A percentile compares a stretch with the other conserved stretches of the same genome.
Evolutionary conservation across 92 coral and sea anemone species (phyloP).

Genomic region (Pocillopora meandrina): DNA sequence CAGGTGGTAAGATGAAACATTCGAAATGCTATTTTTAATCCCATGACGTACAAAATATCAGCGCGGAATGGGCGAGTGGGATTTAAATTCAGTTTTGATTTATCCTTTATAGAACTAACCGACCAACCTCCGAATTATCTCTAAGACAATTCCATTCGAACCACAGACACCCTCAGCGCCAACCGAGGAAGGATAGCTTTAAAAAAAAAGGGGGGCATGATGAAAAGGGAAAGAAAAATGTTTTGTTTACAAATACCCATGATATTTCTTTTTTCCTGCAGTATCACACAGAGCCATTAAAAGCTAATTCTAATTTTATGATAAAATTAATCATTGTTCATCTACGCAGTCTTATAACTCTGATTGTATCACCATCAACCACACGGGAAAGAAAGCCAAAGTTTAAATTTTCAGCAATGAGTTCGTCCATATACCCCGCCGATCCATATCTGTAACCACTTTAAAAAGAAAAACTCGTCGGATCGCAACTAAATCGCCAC

Average conservation of each 20-base stretch:
- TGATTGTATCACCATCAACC: conserved; percentile 5
- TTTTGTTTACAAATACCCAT: neutral
- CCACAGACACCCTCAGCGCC: neutral
- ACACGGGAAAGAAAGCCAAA: neutral
- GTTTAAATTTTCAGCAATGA: neutral
- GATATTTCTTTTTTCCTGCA: neutral
- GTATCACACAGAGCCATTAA: neutral
- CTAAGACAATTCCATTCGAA: neutral
- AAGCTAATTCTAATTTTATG: conserved; percentile 15
- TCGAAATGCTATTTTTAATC: conserved; percentile 19
- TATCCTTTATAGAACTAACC: neutral
- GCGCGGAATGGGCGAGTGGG: neutral
- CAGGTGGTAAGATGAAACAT: conserved; percentile 14
- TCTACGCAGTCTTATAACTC: neutral
- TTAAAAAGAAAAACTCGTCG: too few relatives aligned
- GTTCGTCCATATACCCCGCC: neutral
- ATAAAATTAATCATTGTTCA: conserved; percentile 11
- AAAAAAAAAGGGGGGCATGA: neutral
- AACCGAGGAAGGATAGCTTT: neutral
- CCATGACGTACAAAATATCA: neutral
- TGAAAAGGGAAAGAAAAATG: neutral
- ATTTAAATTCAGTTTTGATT: neutral
- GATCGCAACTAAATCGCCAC: too few relatives aligned
- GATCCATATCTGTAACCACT: neutral
- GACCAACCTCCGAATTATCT: neutral